These are phyloP conservation scores for Nasua narica DNA, from an alignment of 2,797 vertebrate species.

Conservation along the genomic window DNA sequence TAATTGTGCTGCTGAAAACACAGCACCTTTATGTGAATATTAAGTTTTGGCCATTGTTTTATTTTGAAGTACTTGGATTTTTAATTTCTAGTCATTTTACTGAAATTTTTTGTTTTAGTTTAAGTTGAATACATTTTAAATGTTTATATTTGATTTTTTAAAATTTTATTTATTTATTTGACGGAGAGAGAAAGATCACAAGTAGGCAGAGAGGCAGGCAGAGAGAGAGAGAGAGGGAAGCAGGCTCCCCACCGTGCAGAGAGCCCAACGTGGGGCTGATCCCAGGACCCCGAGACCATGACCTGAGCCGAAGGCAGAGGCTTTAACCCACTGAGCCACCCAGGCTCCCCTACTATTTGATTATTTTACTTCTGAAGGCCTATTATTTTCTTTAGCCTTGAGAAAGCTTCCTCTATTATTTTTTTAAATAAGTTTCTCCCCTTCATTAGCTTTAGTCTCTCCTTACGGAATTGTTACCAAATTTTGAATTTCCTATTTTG, in stretches of 20 bases:
- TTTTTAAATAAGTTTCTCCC: background rate
- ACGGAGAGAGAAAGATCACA: too few relatives aligned
- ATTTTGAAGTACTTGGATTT: slow-evolving; percentile 25
- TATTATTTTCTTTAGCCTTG: background rate
- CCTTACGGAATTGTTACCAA: background rate
- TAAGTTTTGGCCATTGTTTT: slow-evolving; percentile 15
- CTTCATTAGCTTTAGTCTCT: background rate
- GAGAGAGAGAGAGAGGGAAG: too few relatives aligned
- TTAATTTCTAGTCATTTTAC: slow-evolving; percentile 16
- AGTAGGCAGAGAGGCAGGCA: too few relatives aligned
- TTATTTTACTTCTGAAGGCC: background rate
- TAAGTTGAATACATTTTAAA: background rate
- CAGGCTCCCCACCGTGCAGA: too few relatives aligned
- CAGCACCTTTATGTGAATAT: background rate
- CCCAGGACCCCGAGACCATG: too few relatives aligned
- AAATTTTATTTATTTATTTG: too few relatives aligned
- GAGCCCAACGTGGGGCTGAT: too few relatives aligned
- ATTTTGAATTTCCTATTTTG: background rate
- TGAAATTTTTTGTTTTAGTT: background rate
- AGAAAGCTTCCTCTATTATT: background rate
- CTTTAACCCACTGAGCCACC: too few relatives aligned
- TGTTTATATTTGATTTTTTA: slow-evolving; percentile 17
- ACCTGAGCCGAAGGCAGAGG: too few relatives aligned
- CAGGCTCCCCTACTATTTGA: too few relatives aligned
- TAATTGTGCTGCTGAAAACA: background rate